A percentile compares a stretch with the other conserved stretches of the same genome.
Conservation (phyloP, 2,888 invertebrate genomes). For the Lasioglossum villosulum region DNA sequence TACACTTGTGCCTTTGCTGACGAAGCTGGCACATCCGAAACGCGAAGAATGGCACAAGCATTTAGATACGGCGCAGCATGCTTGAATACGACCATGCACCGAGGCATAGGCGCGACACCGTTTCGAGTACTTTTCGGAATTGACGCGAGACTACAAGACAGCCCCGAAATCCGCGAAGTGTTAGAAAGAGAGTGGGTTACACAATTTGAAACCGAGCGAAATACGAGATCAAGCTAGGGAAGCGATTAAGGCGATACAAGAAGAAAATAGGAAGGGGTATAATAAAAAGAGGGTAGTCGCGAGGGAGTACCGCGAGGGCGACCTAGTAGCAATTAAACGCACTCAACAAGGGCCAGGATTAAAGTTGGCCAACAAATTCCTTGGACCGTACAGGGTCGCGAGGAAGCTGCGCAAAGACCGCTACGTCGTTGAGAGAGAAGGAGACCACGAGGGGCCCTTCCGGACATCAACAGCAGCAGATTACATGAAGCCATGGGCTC, state of each 20-base stretch:
- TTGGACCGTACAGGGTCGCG: too few relatives aligned
- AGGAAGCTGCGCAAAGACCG: too few relatives aligned
- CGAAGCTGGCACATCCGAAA: background rate
- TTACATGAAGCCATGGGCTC: too few relatives aligned
- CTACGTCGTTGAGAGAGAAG: too few relatives aligned
- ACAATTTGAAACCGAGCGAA: background rate
- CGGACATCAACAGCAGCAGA: too few relatives aligned
- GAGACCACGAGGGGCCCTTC: too few relatives aligned
- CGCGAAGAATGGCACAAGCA: background rate
- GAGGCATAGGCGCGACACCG: background rate
- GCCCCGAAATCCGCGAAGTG: background rate
- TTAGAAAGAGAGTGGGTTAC: conserved; percentile 2
- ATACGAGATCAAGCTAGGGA: conserved; percentile 1
- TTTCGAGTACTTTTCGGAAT: conserved; percentile 24
- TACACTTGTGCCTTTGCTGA: background rate
- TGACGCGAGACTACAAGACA: background rate
- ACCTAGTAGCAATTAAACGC: too few relatives aligned
- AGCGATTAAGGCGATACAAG: conserved; percentile 10
- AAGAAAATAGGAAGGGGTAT: conserved; percentile 4
- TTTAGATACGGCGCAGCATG: too few relatives aligned
- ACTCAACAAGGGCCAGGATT: too few relatives aligned
- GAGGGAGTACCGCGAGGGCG: too few relatives aligned
- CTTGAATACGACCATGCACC: too few relatives aligned
- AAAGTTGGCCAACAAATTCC: too few relatives aligned
- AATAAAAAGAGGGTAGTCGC: conserved; percentile 11